These are phyloP conservation scores for Euglossa dilemma DNA, from an alignment of 1,140 invertebrate species.

Conservation along the genomic window DNA sequence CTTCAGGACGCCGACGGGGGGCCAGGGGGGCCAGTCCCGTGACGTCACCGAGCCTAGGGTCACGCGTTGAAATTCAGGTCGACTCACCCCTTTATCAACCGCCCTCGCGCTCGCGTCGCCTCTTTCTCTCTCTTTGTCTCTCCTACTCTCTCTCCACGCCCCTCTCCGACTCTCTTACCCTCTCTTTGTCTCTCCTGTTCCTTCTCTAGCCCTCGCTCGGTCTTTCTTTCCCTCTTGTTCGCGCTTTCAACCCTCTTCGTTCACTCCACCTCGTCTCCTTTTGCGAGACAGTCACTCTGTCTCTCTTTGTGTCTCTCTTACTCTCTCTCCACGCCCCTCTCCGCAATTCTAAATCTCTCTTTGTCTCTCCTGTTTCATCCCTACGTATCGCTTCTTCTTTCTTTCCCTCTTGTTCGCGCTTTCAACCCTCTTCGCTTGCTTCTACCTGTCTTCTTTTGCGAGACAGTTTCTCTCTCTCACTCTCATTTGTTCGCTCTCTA, in stretches of 20 bases:
- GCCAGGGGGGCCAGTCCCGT: conserved; percentile 44
- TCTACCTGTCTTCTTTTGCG: background rate
- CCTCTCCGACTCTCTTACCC: too few relatives aligned
- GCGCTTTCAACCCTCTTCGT: background rate
- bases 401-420: too few relatives aligned
- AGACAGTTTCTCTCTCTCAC: conserved; percentile 1
- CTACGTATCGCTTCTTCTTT: too few relatives aligned
- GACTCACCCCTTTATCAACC: conserved; percentile 42
- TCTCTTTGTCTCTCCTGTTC: background rate
- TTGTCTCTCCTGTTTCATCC: too few relatives aligned
- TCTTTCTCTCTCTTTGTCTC: conserved; percentile 12
- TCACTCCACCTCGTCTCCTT: background rate
- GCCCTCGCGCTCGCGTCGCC: background rate
- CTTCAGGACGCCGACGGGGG: conserved; percentile 32
- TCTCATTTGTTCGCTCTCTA: background rate
- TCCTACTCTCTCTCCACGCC: background rate
- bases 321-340: background rate
- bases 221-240: too few relatives aligned
- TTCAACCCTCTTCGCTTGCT: background rate
- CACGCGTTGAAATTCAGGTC: conserved; percentile 72
- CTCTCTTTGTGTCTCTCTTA: conserved; percentile 6
- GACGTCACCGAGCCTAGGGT: conserved; percentile 69
- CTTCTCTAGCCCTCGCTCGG: background rate
- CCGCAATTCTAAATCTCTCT: too few relatives aligned
- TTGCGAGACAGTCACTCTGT: background rate